These are phyloP conservation scores for Austrolebias charrua DNA, from an alignment of 2,797 vertebrate genomes.

Conservation along the genomic window DNA sequence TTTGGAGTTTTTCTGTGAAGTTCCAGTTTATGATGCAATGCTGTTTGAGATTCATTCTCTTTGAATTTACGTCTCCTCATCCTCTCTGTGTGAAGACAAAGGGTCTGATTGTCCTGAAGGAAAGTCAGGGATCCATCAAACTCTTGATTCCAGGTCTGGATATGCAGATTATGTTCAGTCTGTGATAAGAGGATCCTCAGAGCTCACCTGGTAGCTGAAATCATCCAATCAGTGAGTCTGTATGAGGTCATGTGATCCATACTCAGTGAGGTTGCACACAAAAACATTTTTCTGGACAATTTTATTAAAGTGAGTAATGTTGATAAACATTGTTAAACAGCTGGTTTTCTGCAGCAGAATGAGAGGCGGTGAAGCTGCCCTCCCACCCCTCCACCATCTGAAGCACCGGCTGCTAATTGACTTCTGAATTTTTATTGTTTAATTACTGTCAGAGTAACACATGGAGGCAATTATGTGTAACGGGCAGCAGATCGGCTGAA, in stretches of 20 bases:
- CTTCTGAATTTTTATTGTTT: conserved; percentile 61
- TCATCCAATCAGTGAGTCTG: too few species aligned
- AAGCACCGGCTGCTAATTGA: conserved; percentile 51
- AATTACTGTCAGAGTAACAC: conserved; percentile 60
- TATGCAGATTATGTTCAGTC: too few species aligned
- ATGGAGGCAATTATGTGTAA: conserved; percentile 50
- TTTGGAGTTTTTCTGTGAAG: too few species aligned
- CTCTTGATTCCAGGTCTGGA: too few species aligned
- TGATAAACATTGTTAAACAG: neutral
- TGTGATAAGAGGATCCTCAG: neutral
- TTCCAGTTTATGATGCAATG: too few species aligned
- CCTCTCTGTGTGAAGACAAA: too few species aligned
- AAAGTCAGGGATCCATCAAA: too few species aligned
- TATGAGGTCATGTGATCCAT: too few species aligned
- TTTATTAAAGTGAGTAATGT: neutral
- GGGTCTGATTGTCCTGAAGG: too few species aligned
- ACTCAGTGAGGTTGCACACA: neutral
- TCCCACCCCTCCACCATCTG: conserved; percentile 9
- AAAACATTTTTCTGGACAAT: neutral
- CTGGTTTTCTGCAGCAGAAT: too few species aligned
- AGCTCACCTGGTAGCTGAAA: neutral
- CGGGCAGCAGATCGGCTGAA: conserved; percentile 19
- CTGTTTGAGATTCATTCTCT: too few species aligned
- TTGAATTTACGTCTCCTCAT: too few species aligned
- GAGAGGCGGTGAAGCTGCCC: neutral